Base-by-base conservation (phyloP, 2,113 vertebrate species). In the Chelonoidis abingdonii region DNA sequence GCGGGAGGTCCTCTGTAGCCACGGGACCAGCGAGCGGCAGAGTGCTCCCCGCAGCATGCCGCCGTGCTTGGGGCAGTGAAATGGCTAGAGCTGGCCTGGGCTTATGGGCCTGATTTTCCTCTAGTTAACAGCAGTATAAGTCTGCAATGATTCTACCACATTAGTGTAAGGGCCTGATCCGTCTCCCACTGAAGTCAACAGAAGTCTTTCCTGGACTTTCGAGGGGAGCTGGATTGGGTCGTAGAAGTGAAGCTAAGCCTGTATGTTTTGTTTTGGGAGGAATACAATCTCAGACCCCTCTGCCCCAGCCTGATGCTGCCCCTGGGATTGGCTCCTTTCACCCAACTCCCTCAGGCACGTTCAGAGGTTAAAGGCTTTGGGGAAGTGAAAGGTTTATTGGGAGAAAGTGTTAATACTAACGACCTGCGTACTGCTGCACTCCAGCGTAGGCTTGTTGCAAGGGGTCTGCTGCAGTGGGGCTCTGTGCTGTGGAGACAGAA, bases 391-490 rank as follows among this genome's bases (percentile, higher is more conserved):
- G 91, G 62, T 93, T 97, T 95, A 92, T 92, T 96, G 97, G 94
- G 97, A 96, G 97, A 98, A 97, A 98, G 97, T 95, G 97, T 93
- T 98, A 98, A 98, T 99, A 99, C 98, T 99, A 99, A 99, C 99
- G 99, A 99, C 99, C 99, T 99, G 99, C 99, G 92, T 99, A 99
- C 98, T 99, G 99, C 99, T 99, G 99, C 98, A 99, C 99, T 99
- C 99, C 99, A 19, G 99, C 99, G 98, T 99, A 99, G 98, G 99
- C 99, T 98, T 99, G 99, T 98, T 99, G 99, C 98, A 99, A 99
- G 94, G 99, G 99, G 97, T 99, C 99, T 90, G 99, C 99, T 97
- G 99, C 99, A 95, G 99, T 99, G 97, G 99, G 99, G 98, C 99
- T 99, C 98, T 99, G 99, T 96, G 99, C 99, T 99, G 99, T 97